Conservation (phyloP, 2,797 vertebrate genomes). For the Lates japonicus region DNA sequence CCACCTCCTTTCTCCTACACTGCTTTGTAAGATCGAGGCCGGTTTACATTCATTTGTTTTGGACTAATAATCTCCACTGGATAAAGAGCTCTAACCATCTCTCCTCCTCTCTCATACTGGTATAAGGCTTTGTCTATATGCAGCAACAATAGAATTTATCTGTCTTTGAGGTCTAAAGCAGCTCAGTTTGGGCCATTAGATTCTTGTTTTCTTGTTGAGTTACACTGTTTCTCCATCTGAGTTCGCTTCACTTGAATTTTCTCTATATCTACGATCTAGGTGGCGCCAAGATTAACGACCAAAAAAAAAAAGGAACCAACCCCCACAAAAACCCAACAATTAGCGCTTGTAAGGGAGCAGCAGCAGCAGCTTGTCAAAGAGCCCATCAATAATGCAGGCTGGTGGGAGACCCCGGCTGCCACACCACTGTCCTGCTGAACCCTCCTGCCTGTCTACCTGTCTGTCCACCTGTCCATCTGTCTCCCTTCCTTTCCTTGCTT, state of each 20-base stretch:
- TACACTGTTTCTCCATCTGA: not conserved
- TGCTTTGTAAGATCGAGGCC: conserved; percentile 1
- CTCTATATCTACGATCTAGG: not conserved
- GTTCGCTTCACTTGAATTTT: conserved; percentile 12
- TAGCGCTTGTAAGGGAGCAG: conserved; percentile 61
- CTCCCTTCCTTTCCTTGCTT: conserved; percentile 5
- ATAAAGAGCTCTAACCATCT: conserved; percentile 22
- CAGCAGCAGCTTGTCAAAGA: conserved; percentile 75
- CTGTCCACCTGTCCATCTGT: conserved; percentile 62
- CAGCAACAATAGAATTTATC: conserved; percentile 4
- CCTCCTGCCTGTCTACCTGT: conserved; percentile 61
- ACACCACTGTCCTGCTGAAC: conserved; percentile 58
- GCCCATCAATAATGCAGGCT: conserved; percentile 86
- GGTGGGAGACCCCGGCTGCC: conserved; percentile 74
- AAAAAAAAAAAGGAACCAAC: conserved; percentile 38
- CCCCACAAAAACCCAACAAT: conserved; percentile 70
- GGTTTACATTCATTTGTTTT: no score
- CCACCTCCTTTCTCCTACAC: conserved; percentile 14
- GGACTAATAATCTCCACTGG: conserved; percentile 16
- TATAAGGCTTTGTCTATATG: not conserved
- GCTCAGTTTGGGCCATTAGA: not conserved
- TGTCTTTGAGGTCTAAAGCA: not conserved
- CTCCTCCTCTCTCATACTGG: conserved; percentile 3
- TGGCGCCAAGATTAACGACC: conserved; percentile 18
- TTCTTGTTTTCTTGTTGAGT: not conserved